Base-by-base conservation (phyloP, 1,140 invertebrate genomes). In the Drosophila simulans region DNA sequence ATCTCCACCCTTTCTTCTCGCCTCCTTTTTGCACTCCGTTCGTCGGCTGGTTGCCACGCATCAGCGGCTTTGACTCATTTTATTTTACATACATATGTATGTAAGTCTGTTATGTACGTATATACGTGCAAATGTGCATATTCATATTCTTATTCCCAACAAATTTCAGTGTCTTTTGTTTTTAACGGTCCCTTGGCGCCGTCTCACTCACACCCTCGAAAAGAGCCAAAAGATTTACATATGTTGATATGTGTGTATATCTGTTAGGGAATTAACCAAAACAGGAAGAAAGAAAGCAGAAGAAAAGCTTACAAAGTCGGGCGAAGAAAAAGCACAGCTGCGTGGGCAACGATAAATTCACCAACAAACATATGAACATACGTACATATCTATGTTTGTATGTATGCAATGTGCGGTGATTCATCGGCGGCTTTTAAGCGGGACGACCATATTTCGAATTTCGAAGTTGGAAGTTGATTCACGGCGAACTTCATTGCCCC, bases 381-480 rank as follows among this genome's bases (percentile, higher is more conserved):
- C 8, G 5, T 25, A 22, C 11, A 13, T 0, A 37, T 20, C 17
- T 17, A 7, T 22, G 20, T 5, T 3, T 4, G 1, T 22, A 46
- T 5, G 8, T 25, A 12, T 46, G 45, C 45, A 46, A 22, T 45
- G 31, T 34, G 31, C 66, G 35, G 82, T 86, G 82, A 86, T 79
- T 86, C 82, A 86, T 79, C 66, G 49, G 52, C 35, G 31, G 63
- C 49, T 77, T 71, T 68, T 39, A 76, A 77, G 54, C 71, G 52
- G 71, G 72, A 49, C 73, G 45, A 86, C 60, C 82, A 82, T 76
- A 78, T 75, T 89, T 88, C 54, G 62, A 82, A 78, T 74, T 86
- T 86, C 51, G 62, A 83, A 88, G 80, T 82, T 88, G 79, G 66
- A 79, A 79, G 83, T 88, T 82, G 81, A 85, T 85, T 85, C 81